Evolutionary conservation across 2,888 invertebrate species (phyloP).

Genomic region (Melipona bicolor): DNA sequence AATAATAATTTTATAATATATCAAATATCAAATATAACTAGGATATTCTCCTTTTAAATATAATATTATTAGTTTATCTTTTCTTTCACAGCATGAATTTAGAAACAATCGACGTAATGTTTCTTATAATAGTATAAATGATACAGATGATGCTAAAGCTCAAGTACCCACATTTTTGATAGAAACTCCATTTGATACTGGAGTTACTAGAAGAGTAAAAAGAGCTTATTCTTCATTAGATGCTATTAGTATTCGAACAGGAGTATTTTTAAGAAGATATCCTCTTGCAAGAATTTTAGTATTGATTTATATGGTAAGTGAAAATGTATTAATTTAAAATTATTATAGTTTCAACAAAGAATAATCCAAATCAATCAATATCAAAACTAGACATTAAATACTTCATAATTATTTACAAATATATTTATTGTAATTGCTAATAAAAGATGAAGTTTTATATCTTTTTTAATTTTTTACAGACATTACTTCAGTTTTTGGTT

Average conservation of each 20-base stretch:
- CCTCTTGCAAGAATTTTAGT: slow-evolving; percentile 93
- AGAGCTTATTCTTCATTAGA: slow-evolving; percentile 91
- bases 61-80: background rate
- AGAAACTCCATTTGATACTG: slow-evolving; percentile 91
- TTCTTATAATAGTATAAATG: slow-evolving; percentile 86
- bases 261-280: slow-evolving; percentile 92
- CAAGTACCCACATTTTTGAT: slow-evolving; percentile 89
- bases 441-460: background rate
- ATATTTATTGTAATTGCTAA: background rate
- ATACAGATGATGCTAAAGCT: slow-evolving; percentile 89
- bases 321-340: slow-evolving; percentile 16
- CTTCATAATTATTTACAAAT: background rate
- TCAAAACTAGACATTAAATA: background rate
- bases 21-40: background rate
- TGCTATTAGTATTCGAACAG: slow-evolving; percentile 91
- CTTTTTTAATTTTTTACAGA: slow-evolving; percentile 69
- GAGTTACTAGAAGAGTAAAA: slow-evolving; percentile 90
- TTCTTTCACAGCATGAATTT: slow-evolving; percentile 86
- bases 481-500: slow-evolving; percentile 82
- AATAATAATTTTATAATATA: too few species aligned
- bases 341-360: background rate
- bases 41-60: background rate
- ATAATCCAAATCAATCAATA: background rate
- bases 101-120: slow-evolving; percentile 86
- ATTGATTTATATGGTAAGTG: slow-evolving; percentile 92